Evolutionary conservation across 2,113 vertebrate species (phyloP).

Genomic region (Thomomys bottae): DNA sequence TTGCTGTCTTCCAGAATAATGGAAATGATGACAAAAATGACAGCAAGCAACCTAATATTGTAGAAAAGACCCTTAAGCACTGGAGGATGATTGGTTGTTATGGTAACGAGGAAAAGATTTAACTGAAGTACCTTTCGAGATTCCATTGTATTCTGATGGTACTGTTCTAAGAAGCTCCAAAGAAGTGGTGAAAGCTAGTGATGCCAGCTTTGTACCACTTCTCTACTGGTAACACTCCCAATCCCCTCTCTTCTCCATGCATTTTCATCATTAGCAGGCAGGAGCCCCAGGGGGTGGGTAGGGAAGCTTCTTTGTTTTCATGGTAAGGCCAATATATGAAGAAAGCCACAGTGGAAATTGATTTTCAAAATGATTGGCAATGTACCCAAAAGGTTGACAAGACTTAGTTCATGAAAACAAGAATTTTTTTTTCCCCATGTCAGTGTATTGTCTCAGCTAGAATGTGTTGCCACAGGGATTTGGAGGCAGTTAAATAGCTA

Average conservation of each 20-base stretch:
- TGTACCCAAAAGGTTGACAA: too few species aligned
- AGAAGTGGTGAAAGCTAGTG: neutral
- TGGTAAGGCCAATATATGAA: neutral
- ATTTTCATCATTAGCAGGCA: neutral
- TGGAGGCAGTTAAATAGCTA: constrained; percentile 40
- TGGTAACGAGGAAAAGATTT: constrained; percentile 27
- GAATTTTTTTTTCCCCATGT: neutral
- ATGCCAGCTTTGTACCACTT: neutral
- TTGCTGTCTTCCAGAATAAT: neutral
- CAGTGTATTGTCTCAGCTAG: neutral
- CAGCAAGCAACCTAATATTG: neutral
- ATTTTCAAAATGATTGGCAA: constrained; percentile 32
- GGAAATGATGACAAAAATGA: neutral
- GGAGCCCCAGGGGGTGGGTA: neutral
- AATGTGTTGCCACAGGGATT: constrained; percentile 42
- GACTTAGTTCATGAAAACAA: constrained; percentile 1
- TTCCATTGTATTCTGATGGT: constrained; percentile 2
- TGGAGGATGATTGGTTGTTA: neutral
- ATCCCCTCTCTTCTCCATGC: too few species aligned
- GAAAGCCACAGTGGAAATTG: neutral
- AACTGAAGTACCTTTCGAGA: neutral
- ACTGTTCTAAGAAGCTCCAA: constrained; percentile 5
- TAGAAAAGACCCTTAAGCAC: neutral
- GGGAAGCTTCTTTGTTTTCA: neutral
- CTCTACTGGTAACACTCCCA: too few species aligned